Base-by-base conservation (phyloP, 1,140 invertebrate genomes). In the Chlorops oryzae region DNA sequence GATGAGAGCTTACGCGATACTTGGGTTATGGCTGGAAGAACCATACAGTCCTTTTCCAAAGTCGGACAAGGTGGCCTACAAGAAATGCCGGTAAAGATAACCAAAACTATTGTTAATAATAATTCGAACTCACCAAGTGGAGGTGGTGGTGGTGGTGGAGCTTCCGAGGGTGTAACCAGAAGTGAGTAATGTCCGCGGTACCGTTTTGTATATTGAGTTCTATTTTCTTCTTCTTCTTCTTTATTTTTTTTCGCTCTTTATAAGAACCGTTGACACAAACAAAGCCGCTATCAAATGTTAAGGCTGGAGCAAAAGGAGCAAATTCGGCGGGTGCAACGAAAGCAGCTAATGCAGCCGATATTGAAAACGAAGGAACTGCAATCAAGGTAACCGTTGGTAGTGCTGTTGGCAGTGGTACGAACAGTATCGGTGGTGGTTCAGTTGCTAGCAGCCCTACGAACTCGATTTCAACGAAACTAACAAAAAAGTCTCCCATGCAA, bases 11-110 rank as follows among this genome's bases (percentile, higher is more conserved):
- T 85, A 20, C 76, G 84, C 43, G 81, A 84, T 51, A 77, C 83
- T 0, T 90, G 87, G 87, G 82, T 89, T 21, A 78, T 82, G 15
- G 88, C 87, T 17, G 86, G 86, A 0, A 80, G 81, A 59, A 82
- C 81, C 49, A 83, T 90, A 53, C 85, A 87, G 72, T 78, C 80
- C 1, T 80, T 84, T 59, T 78, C 75, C 13, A 80, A 78, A 69
- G 75, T 81, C 72, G 67, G 61, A 34, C 67, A 71, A 25, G 70
- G 70, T 5, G 61, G 55, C 38, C 55, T 73, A 1, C 69, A 72
- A 38, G 70, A 72, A 49, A 72, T 68, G 64, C 68, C 70, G n/a
- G 70, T 72, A 32, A 68, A 68, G 47, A 72, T 72, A 18, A 72
- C 70, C 9, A 72, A 72, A 54, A 72, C 70, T 10, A 66, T 72